phyloP scores from a whole-genome alignment of 2,113 vertebrate species.

The Cichladusa arquata region DNA sequence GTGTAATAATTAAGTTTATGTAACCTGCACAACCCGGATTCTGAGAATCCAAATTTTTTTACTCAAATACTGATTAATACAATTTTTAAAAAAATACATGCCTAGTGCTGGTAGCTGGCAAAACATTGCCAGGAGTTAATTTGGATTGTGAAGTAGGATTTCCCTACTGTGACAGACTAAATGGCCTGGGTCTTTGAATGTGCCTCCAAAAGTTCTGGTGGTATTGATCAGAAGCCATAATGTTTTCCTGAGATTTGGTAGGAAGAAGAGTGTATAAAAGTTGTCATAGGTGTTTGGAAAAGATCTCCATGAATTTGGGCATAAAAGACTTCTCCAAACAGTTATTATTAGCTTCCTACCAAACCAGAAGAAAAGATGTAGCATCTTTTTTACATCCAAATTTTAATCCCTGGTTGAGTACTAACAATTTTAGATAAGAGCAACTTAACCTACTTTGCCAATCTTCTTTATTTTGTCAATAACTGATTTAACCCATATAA shows the following conservation, averaged over 20 bases:
- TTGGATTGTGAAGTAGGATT: neutral
- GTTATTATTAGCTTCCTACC: neutral
- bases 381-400: neutral
- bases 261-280: neutral
- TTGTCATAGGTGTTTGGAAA: neutral
- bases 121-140: neutral
- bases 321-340: neutral
- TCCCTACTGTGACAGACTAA: neutral
- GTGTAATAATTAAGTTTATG: neutral
- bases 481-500: neutral
- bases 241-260: neutral
- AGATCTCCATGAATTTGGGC: neutral
- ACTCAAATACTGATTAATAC: neutral
- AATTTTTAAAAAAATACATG: neutral
- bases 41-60: neutral
- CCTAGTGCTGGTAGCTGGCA: neutral
- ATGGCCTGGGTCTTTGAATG: neutral
- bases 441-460: neutral
- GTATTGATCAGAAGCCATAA: neutral
- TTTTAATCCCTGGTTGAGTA: neutral
- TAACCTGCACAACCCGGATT: neutral
- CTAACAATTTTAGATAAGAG: neutral
- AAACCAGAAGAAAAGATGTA: neutral
- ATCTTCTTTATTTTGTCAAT: neutral
- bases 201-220: neutral